Conservation (phyloP, 2,888 invertebrate genomes). For the Drosophila phalerata region DNA sequence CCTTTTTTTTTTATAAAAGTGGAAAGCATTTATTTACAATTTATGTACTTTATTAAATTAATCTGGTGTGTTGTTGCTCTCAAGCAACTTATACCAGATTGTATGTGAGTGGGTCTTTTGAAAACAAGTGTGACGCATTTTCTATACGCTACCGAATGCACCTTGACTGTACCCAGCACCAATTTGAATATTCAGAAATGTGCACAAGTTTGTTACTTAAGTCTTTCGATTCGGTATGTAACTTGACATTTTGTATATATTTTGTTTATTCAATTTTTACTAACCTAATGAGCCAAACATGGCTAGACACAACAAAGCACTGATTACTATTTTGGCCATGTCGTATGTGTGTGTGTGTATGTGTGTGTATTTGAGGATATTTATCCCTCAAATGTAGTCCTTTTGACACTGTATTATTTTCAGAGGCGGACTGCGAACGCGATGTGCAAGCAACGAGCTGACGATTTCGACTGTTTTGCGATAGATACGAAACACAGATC, state of each 20-base stretch:
- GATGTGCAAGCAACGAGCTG: constrained; percentile 78
- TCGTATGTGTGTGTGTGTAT: constrained; percentile 29
- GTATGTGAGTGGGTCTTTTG: neutral
- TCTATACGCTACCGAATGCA: constrained; percentile 2
- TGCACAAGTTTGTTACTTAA: constrained; percentile 49
- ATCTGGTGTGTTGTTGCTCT: neutral
- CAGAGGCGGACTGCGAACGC: constrained; percentile 59
- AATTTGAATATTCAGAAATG: constrained; percentile 11
- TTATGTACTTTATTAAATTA: neutral
- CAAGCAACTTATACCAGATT: neutral
- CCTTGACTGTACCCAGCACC: constrained; percentile 31
- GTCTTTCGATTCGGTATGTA: constrained; percentile 52
- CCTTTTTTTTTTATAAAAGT: neutral
- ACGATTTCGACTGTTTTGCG: constrained; percentile 80
- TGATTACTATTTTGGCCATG: constrained; percentile 79
- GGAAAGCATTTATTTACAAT: neutral
- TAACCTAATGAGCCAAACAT: constrained; percentile 83
- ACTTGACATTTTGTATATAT: constrained; percentile 26
- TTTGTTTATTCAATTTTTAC: constrained; percentile 49
- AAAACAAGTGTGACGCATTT: constrained; percentile 12
- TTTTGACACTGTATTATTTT: constrained; percentile 46
- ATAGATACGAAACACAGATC: constrained; percentile 70
- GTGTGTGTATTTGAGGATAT: constrained; percentile 18
- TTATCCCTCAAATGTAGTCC: constrained; percentile 46
- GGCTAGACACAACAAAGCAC: constrained; percentile 81